Evolutionary conservation across 1,140 invertebrate genomes (phyloP), one percentile per base, ranked within the genome.

Genomic region (Neomicropteryx cornuta): DNA sequence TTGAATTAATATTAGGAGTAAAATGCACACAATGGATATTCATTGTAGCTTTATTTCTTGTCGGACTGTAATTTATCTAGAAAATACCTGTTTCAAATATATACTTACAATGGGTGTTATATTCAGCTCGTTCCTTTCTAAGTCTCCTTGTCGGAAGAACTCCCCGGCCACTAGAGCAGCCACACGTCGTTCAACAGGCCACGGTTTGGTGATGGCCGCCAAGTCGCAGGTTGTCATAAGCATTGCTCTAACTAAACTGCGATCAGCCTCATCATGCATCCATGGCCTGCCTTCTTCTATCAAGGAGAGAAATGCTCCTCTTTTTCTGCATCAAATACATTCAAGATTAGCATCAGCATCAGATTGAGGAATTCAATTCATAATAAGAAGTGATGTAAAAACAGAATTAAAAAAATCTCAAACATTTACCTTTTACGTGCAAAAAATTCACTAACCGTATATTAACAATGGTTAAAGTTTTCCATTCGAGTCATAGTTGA

Each of bases 211-310:
- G 45, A 95, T 96, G 40, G 92, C 92, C 31, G 89, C 87, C 29
- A 97, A 72, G 75, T 97, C 92, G 67, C 91, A 96, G 20, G 91
- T 89, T 27, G 92, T 96, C 92, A 97, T 96, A 60, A 92, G 73
- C 89, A 96, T 96, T 3, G 84, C 89, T 24, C 91, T 71, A 10
- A 90, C 62, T 35, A 89, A 60, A 30, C 83, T 83, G 31, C 85
- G 74, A 49, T 90, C 77, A 39, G 85, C 80, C 41, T 83, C 80
- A 42, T 66, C 72, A 27, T 50, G 68, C 64, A 84, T 86, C 86
- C 69, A 64, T 79, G 62, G 46, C 73, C 63, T 49, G 72, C 54
- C 54, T 74, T 58, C 29, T 62, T 51, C 54, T 8, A 84, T 81
- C 42, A 88, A 58, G 37, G 76, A 72, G 48, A 94, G 79, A 59